These are phyloP conservation scores for Ditula angustiorana DNA, from an alignment of 2,888 invertebrate genomes.

Conservation along the genomic window DNA sequence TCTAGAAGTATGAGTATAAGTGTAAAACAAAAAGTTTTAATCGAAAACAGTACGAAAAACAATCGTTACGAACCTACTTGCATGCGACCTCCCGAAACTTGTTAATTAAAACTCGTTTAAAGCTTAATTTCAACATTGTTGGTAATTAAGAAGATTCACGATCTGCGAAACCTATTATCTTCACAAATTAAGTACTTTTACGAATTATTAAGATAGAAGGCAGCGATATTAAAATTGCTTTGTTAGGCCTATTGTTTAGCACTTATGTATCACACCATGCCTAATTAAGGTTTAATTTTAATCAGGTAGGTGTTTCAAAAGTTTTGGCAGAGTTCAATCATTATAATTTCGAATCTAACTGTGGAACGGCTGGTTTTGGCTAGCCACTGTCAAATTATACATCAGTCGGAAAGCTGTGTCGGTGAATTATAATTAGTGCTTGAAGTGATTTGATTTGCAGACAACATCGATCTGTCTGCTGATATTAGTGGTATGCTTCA, in stretches of 20 bases:
- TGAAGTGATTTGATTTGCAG: background rate
- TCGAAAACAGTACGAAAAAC: background rate
- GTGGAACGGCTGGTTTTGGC: background rate
- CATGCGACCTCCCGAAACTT: slow-evolving; percentile 73
- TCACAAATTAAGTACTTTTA: slow-evolving; percentile 66
- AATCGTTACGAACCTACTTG: slow-evolving; percentile 51
- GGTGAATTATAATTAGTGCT: background rate
- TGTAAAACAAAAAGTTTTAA: background rate
- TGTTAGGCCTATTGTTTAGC: slow-evolving; percentile 36
- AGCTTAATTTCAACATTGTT: slow-evolving; percentile 81
- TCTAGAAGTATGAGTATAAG: too few species aligned
- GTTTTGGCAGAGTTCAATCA: background rate
- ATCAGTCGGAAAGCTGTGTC: background rate
- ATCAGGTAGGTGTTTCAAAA: background rate
- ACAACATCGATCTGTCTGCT: slow-evolving; percentile 3
- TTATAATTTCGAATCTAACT: background rate
- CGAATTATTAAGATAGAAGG: slow-evolving; percentile 72
- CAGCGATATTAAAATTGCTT: slow-evolving; percentile 65
- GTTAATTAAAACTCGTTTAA: slow-evolving; percentile 83
- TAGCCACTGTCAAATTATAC: background rate
- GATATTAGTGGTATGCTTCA: slow-evolving; percentile 2
- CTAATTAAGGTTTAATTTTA: slow-evolving; percentile 13
- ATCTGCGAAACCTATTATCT: slow-evolving; percentile 78
- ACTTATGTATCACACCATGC: slow-evolving; percentile 4
- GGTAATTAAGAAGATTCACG: slow-evolving; percentile 83